A percentile compares a stretch with the other conserved stretches of the same genome.
Conservation (phyloP, 2,797 vertebrate genomes). For the Schizopygopsis malacanthus region DNA sequence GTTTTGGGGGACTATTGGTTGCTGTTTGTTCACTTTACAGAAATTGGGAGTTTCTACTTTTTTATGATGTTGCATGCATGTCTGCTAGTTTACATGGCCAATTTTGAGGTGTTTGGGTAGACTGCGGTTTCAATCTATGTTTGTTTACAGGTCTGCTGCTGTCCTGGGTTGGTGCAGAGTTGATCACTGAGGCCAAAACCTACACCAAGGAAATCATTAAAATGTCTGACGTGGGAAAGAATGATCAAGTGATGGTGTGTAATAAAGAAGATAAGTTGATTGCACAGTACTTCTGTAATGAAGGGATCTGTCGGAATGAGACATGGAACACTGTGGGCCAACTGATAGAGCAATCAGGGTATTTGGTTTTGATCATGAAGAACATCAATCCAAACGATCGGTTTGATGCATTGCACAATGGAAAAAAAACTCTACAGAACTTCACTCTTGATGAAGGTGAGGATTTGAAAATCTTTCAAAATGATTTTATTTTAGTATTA, state of each 20-base stretch:
- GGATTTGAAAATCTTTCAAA: background rate
- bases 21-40: no score
- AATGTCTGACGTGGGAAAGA: background rate
- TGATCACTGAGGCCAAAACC: background rate
- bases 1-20: no score
- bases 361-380: background rate
- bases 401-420: background rate
- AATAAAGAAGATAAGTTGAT: background rate
- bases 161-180: fast-evolving
- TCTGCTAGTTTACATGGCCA: background rate
- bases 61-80: background rate
- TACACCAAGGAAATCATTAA: background rate
- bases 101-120: no score
- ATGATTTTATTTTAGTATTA: no score
- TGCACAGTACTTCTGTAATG: fast-evolving
- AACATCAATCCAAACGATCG: background rate
- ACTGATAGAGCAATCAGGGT: fast-evolving
- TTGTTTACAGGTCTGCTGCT: background rate
- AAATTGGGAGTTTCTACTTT: no score
- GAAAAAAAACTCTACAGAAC: fast-evolving
- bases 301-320: fast-evolving
- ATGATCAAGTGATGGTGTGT: background rate
- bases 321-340: no score
- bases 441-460: background rate
- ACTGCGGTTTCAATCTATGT: background rate